Evolutionary conservation across 2,113 vertebrate species (phyloP), one percentile per base, ranked within the genome.

Genomic region (Colossoma macropomum): DNA sequence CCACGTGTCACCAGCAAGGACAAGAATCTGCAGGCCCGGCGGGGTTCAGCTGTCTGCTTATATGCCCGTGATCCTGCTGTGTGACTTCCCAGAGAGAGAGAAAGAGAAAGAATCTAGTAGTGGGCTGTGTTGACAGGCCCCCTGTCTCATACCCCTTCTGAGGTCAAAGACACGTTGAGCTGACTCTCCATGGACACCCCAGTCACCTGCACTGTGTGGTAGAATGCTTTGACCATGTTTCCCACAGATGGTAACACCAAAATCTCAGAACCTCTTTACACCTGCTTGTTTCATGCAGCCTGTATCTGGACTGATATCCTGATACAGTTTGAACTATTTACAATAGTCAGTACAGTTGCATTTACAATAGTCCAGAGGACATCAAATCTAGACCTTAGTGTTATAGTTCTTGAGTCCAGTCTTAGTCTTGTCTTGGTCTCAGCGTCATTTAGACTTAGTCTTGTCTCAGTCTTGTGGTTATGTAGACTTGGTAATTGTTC

Each of bases 1-100:
- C 81, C 50, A 70, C 70, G 69, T 65, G 75, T 84, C 74, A 79
- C 30, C 82, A 75, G 77, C 81, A 85, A 87, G 82, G 77, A 83
- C 79, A 87, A 52, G 77, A 75, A 72, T 77, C 77, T 71, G n/a
- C 16, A 3, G 21, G 56, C 71, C 76, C 56, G 50, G 69, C 16
- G 78, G 85, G 82, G 77, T 34, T 76, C 59, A 83, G 70, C 79
- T 88, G 72, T 79, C 81, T 32, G 38, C 74, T 86, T 52, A 54
- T 69, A 79, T 88, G 83, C 38, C 68, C 1, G 45, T 73, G 32
- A 56, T 68, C n/a, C 75, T 23, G n/a, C 73, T 27, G 30, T 74
- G 50, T 75, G 59, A 28, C 74, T 77, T 52, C 62, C 80, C 75
- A 30, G 25, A 75, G 82, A 82, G 72, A 12, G 27, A 63, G 72